Base-by-base conservation (phyloP, 1,140 invertebrate genomes). In the Triops longicaudatus region DNA sequence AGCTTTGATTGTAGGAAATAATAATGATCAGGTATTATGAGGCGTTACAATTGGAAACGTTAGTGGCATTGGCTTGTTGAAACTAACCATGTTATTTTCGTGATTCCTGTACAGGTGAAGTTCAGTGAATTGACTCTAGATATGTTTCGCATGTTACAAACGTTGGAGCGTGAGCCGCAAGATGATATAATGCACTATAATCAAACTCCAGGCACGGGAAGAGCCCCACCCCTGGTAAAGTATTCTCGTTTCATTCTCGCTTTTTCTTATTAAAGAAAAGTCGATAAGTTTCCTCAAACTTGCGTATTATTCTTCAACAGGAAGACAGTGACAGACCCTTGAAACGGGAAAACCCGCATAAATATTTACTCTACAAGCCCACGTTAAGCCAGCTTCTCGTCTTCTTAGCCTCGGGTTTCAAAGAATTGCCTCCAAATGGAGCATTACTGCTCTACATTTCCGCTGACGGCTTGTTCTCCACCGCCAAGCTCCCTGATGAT, bases 141-240 rank as follows among this genome's bases (percentile, higher is more conserved):
- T 85, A 99, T 98, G 96, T 99, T 96, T 83, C 88, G 96, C 80
- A 98, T 99, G 91, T 87, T 98, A 71, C 96, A 98, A 86, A 96
- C 94, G 1, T 84, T 98, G 73, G 96, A 98, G 84, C 86, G 95
- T 79, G 96, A 98, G 83, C 94, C 93, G 26, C 91, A 92, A 80
- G 93, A 95, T 80, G 92, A 94, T 79, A 87, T 88, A 26, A 91
- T 91, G 81, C 92, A 93, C 83, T 86, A 72, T 27, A 79, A 50
- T n/a, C 72, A 72, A 77, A 75, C 43, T 63, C 77, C 28, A 42
- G 31, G 74, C 37, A 63, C 73, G 7, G 73, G 42, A 31, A 72
- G 73, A 43, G 43, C 73, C 37, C 73, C 72, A 17, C 73, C 73
- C 22, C 43, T 76, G 76, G 76, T 76, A 75, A 75, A 75, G 6